Percentiles rank a stretch among this genome's conserved stretches.
phyloP scores from a whole-genome alignment of 2,888 invertebrate species.

The Crocallis elinguaria region DNA sequence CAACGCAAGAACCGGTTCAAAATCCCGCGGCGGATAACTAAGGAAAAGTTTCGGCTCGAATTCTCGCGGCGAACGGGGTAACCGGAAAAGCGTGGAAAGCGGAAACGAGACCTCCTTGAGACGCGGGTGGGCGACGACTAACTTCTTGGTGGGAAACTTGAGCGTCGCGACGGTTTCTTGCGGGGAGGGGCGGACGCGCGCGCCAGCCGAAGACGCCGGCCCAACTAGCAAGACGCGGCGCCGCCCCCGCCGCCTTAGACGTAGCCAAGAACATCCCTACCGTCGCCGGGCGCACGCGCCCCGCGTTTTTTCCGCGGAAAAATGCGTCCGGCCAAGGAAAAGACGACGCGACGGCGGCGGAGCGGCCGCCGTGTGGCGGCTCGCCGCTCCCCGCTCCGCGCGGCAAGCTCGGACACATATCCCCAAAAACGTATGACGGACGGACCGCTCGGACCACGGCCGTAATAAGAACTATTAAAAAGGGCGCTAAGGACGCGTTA shows the following conservation, averaged over 20 bases:
- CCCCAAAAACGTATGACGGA: conserved; percentile 63
- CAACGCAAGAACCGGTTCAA: conserved; percentile 28
- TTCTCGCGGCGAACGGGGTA: conserved; percentile 26
- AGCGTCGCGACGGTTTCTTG: conserved; percentile 82
- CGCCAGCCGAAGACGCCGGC: conserved; percentile 82
- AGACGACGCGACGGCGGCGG: conserved; percentile 64
- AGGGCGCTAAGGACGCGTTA: conserved; percentile 70
- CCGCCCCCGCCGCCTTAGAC: conserved; percentile 84
- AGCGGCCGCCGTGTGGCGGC: conserved; percentile 34
- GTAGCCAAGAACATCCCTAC: conserved; percentile 82
- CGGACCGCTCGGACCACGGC: conserved; percentile 75
- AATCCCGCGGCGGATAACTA: conserved; percentile 39
- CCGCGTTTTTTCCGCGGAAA: conserved; percentile 83
- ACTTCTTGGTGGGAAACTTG: conserved; percentile 86
- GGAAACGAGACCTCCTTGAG: conserved; percentile 83
- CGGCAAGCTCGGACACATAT: conserved; percentile 50
- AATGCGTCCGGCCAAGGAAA: conserved; percentile 83
- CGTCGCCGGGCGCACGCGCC: conserved; percentile 81
- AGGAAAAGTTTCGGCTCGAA: conserved; percentile 54
- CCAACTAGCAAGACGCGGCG: conserved; percentile 84
- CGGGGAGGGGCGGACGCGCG: conserved; percentile 83
- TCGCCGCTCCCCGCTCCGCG: conserved; percentile 43
- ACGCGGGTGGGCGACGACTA: conserved; percentile 85
- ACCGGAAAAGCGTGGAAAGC: conserved; percentile 58
- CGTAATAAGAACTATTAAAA: conserved; percentile 81